Evolutionary conservation across 2,113 vertebrate genomes (phyloP).

Genomic region (Anguilla japonica): DNA sequence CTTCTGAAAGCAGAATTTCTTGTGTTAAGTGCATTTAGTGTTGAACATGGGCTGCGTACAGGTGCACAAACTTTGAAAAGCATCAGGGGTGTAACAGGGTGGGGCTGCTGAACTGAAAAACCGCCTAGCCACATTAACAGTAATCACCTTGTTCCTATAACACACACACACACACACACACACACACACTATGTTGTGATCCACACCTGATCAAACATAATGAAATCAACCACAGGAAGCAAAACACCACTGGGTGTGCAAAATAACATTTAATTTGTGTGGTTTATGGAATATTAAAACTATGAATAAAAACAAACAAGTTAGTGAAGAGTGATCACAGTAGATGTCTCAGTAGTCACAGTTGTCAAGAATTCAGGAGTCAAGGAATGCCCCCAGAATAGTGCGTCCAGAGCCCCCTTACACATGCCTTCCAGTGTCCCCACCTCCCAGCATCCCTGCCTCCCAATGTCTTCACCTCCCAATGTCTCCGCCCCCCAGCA

Average conservation of each 20-base stretch:
- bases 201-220: not conserved
- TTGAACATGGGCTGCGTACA: not conserved
- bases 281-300: not conserved
- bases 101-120: not conserved
- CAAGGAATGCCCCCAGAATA: not conserved
- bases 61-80: not conserved
- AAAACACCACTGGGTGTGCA: not conserved
- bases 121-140: not conserved
- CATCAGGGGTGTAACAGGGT: not conserved
- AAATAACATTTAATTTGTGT: not conserved
- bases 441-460: too few species aligned
- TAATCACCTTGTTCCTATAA: not conserved
- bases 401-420: too few species aligned
- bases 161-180: slow-evolving; percentile 7
- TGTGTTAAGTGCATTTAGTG: not conserved
- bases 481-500: too few species aligned
- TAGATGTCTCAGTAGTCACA: too few species aligned
- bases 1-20: not conserved
- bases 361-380: not conserved
- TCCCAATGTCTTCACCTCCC: too few species aligned
- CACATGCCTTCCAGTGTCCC: not conserved
- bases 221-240: not conserved
- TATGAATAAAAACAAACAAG: not conserved
- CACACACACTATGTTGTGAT: not conserved
- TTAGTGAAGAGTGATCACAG: too few species aligned